Evolutionary conservation across 2,797 vertebrate species (phyloP), one percentile per base, ranked within the genome.

Genomic region (Enteromius thamalakanensis): DNA sequence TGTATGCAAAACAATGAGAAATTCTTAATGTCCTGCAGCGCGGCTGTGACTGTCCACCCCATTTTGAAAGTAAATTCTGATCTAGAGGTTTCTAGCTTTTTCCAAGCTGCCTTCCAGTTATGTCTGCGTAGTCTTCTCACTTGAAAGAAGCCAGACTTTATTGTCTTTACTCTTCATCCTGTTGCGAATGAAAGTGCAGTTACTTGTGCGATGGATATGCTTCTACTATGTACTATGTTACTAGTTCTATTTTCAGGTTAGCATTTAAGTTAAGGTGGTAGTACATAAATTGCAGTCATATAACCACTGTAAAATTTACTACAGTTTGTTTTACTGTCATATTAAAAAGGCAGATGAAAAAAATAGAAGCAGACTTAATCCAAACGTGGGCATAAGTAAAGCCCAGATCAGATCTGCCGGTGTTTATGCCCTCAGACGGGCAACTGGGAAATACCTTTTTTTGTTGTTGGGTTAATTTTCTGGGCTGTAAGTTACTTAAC

Each of bases 381-480:
- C 55, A 47, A 64, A 14, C 55, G 19, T 75, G 65, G 37, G 51
- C 40, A 47, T 58, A 72, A 51, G 8, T 37, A 51, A 26, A 79
- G 74, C 72, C 71, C 55, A 49, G 55, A 58, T 77, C 70, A 70
- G 42, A 77, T 67, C 29, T 32, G 4, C 11, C 26, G 75, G 26
- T 69, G n/a, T 15, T n/a, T 47, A 53, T 79, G 83, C 23, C 80
- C 58, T 78, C 58, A 72, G 37, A 34, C 0, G 19, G 49, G 65
- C 32, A 82, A 29, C 67, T 76, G 84, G 75, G 76, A 79, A 58
- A 76, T 62, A 81, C 29, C 23, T 75, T 64, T 85, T 53, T 65
- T 65, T 64, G 60, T 62, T 62, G 60, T 64, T 68, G 23, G 12
- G 58, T 75, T 67, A 21, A 8, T 34, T 40, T 76, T 81, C 78